phyloP scores from a whole-genome alignment of 1,140 invertebrate species.

The Vanessa tameamea region DNA sequence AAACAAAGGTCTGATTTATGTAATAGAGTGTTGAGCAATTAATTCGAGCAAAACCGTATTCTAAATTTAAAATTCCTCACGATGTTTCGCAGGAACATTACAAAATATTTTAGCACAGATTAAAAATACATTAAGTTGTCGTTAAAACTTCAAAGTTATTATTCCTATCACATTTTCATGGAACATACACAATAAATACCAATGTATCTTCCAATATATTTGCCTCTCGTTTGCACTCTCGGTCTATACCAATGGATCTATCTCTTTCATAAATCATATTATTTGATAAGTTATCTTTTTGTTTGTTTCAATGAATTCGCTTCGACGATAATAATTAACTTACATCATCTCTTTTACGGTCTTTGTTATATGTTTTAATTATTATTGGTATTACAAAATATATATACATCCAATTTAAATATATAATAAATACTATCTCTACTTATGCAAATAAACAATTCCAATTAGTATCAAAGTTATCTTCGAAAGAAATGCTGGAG shows the following conservation, averaged over 20 bases:
- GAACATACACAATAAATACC: conserved; percentile 3
- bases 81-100: too few species aligned
- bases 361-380: neutral
- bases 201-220: conserved; percentile 16
- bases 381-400: neutral
- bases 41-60: neutral
- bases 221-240: conserved; percentile 25
- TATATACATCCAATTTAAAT: too few species aligned
- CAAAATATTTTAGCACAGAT: neutral
- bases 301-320: conserved; percentile 42
- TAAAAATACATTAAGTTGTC: conserved; percentile 2
- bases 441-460: too few species aligned
- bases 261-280: conserved; percentile 34
- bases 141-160: conserved; percentile 9
- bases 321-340: conserved; percentile 37
- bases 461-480: too few species aligned
- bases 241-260: conserved; percentile 3
- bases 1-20: too few species aligned
- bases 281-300: conserved; percentile 44
- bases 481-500: too few species aligned
- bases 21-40: too few species aligned
- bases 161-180: conserved; percentile 21
- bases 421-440: too few species aligned
- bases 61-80: neutral
- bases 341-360: conserved; percentile 38